Conservation (phyloP, 2,113 vertebrate species). For the Xiphorhynchus elegans region DNA sequence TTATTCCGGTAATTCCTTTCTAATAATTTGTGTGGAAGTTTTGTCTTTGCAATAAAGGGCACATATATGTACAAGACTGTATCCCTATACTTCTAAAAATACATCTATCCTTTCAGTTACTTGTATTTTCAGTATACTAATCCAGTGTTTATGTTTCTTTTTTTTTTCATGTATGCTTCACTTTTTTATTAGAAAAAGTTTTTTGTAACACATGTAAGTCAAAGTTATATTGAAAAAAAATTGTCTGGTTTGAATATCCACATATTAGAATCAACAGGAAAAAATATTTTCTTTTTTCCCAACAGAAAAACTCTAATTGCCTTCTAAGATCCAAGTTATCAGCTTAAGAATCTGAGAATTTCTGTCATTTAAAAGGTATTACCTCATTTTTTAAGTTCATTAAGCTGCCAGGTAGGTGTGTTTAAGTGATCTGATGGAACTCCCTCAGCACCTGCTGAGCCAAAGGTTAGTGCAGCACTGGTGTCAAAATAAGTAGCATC, state of each 20-base stretch:
- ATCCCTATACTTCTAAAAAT: neutral
- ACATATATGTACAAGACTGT: neutral
- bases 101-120: neutral
- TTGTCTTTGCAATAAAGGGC: neutral
- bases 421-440: conserved; percentile 4
- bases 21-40: neutral
- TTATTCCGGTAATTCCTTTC: neutral
- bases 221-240: neutral
- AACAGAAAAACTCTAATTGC: neutral
- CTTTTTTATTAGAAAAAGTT: neutral
- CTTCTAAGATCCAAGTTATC: conserved; percentile 3
- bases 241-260: neutral
- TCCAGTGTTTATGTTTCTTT: neutral
- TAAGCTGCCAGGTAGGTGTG: conserved; percentile 1
- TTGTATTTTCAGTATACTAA: neutral
- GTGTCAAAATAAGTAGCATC: neutral
- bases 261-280: neutral
- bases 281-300: neutral
- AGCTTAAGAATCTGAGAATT: conserved; percentile 23
- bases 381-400: neutral
- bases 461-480: neutral
- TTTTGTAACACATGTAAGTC: neutral
- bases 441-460: conserved; percentile 4
- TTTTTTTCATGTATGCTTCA: neutral
- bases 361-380: neutral